Conservation (phyloP, 2,888 invertebrate species). For the Stomorhina lunata region DNA sequence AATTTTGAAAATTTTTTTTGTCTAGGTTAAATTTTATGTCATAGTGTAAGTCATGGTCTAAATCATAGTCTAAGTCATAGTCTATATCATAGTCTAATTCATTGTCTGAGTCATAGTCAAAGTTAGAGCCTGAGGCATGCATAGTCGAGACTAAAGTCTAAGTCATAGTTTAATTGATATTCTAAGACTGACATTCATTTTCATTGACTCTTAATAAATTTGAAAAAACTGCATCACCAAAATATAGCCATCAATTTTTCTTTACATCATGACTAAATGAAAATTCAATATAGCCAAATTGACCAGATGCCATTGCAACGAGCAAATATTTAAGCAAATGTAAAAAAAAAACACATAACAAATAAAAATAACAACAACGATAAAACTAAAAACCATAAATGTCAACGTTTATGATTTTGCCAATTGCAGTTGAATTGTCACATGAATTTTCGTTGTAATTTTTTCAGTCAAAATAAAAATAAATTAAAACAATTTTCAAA, state of each 20-base stretch:
- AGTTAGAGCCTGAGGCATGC: no score
- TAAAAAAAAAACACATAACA: neutral
- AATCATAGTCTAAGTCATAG: no score
- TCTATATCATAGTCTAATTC: no score
- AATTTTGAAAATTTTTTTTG: no score
- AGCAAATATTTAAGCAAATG: neutral
- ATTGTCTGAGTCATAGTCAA: no score
- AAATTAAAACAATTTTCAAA: neutral
- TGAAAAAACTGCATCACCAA: no score
- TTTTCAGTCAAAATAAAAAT: neutral
- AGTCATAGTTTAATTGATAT: no score
- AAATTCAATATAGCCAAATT: neutral
- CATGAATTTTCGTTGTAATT: neutral
- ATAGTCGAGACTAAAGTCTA: no score
- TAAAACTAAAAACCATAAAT: slow-evolving; percentile 9
- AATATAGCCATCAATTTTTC: neutral
- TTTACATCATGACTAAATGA: neutral
- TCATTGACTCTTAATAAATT: no score
- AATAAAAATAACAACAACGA: neutral
- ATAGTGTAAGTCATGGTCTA: no score
- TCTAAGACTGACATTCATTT: no score
- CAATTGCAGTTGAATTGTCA: slow-evolving; percentile 45
- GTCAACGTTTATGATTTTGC: slow-evolving; percentile 48
- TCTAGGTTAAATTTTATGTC: no score
- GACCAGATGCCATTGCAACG: neutral